Conservation (phyloP, 2,888 invertebrate genomes). For the Pseudanteris insignis region DNA sequence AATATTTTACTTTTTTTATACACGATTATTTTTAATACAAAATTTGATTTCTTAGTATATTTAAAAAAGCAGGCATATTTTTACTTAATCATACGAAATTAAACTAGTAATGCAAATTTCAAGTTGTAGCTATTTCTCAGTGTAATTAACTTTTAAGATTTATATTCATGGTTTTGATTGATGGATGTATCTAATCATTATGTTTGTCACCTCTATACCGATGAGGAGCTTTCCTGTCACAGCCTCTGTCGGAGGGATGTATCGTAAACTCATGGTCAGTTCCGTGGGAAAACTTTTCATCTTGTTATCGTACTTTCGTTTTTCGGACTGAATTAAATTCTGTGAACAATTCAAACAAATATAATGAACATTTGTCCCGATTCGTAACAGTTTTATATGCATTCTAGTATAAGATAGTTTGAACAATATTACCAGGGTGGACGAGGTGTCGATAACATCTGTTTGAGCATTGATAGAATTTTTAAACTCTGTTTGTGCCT, state of each 20-base stretch:
- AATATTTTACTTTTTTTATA: constrained; percentile 6
- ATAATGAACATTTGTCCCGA: too few relatives aligned
- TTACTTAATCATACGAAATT: too few relatives aligned
- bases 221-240: constrained; percentile 61
- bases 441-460: constrained; percentile 50
- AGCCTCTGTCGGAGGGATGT: constrained; percentile 56
- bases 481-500: constrained; percentile 51
- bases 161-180: too few relatives aligned
- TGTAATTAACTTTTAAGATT: not conserved
- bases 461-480: constrained; percentile 46
- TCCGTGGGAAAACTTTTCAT: constrained; percentile 60
- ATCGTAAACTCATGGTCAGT: constrained; percentile 62
- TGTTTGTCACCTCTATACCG: constrained; percentile 58
- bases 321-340: constrained; percentile 55
- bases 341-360: constrained; percentile 33
- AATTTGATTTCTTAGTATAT: not conserved
- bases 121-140: not conserved
- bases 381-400: too few relatives aligned
- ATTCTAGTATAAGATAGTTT: not conserved
- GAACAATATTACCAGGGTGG: constrained; percentile 52
- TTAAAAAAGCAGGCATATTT: too few relatives aligned
- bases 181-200: too few relatives aligned
- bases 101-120: not conserved
- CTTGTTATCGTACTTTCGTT: constrained; percentile 53
- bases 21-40: not conserved